Base-by-base conservation (phyloP, 2,888 invertebrate genomes). In the Tipula helvola region DNA sequence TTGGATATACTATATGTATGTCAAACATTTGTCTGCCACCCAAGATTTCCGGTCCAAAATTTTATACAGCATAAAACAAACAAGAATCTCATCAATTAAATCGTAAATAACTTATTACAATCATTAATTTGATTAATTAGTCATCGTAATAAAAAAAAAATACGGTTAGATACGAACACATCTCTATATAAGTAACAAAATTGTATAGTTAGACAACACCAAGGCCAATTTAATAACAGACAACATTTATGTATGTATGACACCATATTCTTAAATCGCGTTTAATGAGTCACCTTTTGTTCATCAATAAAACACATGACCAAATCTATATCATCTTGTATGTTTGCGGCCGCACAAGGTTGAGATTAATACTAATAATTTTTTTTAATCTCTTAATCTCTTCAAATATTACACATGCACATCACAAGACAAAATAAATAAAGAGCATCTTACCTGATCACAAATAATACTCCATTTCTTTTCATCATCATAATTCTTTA, bases 381-480 rank as follows among this genome's bases (percentile, higher is more conserved):
- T 71, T 12, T 71, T 52, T 28, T 2, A 57, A 18, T 57, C 5
- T 10, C 5, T 28, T 71, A 71, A 71, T 71, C 71, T 71, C 10
- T 71, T 71, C 28, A 71, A 71, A 28, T 71, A 28, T 12, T 2
- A 71, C 12, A 57, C 52, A 52, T 10, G 13, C 47, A 18, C 28
- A 28, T 28, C 28, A 28, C 28, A 28, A 28, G 28, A 28, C 52
- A 52, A 86, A 28, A 86, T 44, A n/a, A 28, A 3, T 16, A 36
- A 39, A 85, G 89, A 71, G 4, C 5, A 10, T 28, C 93, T 93
- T 91, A 97, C 97, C 95, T 97, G 98, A 94, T 99, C 99, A 93
- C 98, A 98, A 92, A 99, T 98, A 92, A 99, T 96, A 92, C 99
- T 99, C 99, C 99, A 99, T 93, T 99, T 99, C 92, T 98, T 99